A percentile compares a stretch with the other conserved stretches of the same genome.
These are phyloP conservation scores for Apotomis betuletana DNA, from an alignment of 2,888 invertebrate species.

Conservation along the genomic window DNA sequence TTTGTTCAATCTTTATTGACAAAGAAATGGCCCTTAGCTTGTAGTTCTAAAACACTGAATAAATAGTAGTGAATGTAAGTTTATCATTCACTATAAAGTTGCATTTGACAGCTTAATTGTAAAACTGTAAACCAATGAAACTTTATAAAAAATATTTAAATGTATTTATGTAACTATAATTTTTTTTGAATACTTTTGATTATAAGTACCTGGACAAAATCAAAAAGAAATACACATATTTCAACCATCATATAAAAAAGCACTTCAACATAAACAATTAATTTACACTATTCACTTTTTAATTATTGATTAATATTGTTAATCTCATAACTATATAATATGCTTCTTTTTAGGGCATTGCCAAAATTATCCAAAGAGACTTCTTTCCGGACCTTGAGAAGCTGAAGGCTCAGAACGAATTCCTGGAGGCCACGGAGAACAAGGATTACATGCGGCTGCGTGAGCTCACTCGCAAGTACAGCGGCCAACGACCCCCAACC, in stretches of 20 bases:
- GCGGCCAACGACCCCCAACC: constrained; percentile 85
- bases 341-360: constrained; percentile 86
- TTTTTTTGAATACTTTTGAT: too few relatives aligned
- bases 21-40: too few relatives aligned
- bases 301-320: neutral
- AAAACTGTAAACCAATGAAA: neutral
- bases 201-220: too few relatives aligned
- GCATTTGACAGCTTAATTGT: neutral
- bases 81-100: too few relatives aligned
- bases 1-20: too few relatives aligned
- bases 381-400: constrained; percentile 98
- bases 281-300: neutral
- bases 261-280: neutral
- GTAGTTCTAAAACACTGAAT: too few relatives aligned
- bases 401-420: constrained; percentile 95
- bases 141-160: too few relatives aligned
- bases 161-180: too few relatives aligned
- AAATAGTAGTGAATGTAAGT: too few relatives aligned
- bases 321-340: neutral
- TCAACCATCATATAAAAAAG: too few relatives aligned
- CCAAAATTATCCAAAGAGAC: constrained; percentile 97
- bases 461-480: constrained; percentile 94
- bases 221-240: too few relatives aligned
- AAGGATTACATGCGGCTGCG: constrained; percentile 94
- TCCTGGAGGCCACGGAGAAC: constrained; percentile 94